Percentiles rank a stretch among this genome's conserved stretches.
Evolutionary conservation across 2,888 invertebrate species (phyloP).

Genomic region (Dasysyrphus tricinctus): DNA sequence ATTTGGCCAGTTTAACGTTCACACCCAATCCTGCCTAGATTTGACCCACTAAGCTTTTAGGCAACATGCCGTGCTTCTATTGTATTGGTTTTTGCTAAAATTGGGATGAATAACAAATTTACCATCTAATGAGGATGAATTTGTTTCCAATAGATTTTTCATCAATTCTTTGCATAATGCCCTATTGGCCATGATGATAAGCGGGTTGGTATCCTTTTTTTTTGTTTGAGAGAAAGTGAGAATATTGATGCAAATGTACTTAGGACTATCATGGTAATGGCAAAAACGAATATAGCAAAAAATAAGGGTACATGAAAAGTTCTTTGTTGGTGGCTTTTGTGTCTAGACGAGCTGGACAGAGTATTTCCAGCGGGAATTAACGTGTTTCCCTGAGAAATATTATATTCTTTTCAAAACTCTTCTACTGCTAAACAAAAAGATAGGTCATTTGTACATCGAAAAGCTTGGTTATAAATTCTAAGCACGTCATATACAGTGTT

Average conservation of each 20-base stretch:
- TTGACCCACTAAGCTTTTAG: conserved; percentile 68
- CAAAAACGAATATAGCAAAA: conserved; percentile 13
- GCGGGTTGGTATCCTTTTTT: neutral
- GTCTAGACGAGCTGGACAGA: conserved; percentile 61
- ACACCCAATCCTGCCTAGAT: conserved; percentile 57
- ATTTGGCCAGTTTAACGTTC: conserved; percentile 59
- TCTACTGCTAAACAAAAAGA: neutral
- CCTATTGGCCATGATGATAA: neutral
- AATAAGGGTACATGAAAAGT: conserved; percentile 22
- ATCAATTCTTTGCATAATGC: neutral
- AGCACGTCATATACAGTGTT: conserved; percentile 67
- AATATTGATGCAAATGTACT: neutral
- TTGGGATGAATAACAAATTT: conserved; percentile 61
- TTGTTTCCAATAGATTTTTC: conserved; percentile 4
- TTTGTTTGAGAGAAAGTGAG: conserved; percentile 9
- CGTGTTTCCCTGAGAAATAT: conserved; percentile 43
- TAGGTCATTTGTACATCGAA: conserved; percentile 33
- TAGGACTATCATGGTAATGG: neutral
- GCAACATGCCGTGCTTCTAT: conserved; percentile 61
- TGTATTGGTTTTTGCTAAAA: conserved; percentile 22
- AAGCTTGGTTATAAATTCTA: conserved; percentile 58
- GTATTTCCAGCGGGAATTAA: conserved; percentile 49
- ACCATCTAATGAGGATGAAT: conserved; percentile 53
- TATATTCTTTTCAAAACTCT: conserved; percentile 20
- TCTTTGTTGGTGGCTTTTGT: neutral